These are phyloP conservation scores for Pandemis corylana DNA, from an alignment of 2,888 invertebrate species.

Conservation along the genomic window DNA sequence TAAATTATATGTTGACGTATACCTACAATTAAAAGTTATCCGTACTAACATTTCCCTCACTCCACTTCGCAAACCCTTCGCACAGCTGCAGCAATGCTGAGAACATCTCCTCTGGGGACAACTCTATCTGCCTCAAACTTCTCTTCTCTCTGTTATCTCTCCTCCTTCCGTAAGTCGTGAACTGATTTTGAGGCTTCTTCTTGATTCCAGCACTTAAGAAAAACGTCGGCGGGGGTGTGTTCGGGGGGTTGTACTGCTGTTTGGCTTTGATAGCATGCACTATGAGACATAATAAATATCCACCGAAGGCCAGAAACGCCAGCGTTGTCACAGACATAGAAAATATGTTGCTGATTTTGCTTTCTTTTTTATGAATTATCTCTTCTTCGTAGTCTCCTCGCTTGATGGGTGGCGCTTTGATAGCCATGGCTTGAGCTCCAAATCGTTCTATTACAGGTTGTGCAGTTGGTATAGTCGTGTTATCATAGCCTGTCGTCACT, in stretches of 20 bases:
- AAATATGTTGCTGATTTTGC: slow-evolving; percentile 90
- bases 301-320: slow-evolving; percentile 93
- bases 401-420: slow-evolving; percentile 67
- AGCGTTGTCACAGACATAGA: slow-evolving; percentile 91
- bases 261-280: slow-evolving; percentile 90
- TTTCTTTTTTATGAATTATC: slow-evolving; percentile 76
- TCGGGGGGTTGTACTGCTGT: slow-evolving; percentile 64
- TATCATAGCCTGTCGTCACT: slow-evolving; percentile 59
- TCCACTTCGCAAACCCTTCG: slow-evolving; percentile 85
- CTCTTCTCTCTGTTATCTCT: slow-evolving; percentile 57
- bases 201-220: slow-evolving; percentile 73
- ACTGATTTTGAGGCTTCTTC: slow-evolving; percentile 75
- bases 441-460: slow-evolving; percentile 62
- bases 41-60: slow-evolving; percentile 50
- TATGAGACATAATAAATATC: slow-evolving; percentile 91
- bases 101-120: slow-evolving; percentile 80
- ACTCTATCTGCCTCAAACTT: slow-evolving; percentile 57
- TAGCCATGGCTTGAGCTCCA: slow-evolving; percentile 76
- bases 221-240: slow-evolving; percentile 65
- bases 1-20: neutral
- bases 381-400: slow-evolving; percentile 82
- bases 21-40: slow-evolving; percentile 5
- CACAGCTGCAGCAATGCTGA: slow-evolving; percentile 80
- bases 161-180: slow-evolving; percentile 70
- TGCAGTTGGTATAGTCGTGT: slow-evolving; percentile 53